Percentiles rank a stretch among this genome's conserved stretches.
phyloP scores from a whole-genome alignment of 2,888 invertebrate genomes.

The Ecliptopera silaceata region DNA sequence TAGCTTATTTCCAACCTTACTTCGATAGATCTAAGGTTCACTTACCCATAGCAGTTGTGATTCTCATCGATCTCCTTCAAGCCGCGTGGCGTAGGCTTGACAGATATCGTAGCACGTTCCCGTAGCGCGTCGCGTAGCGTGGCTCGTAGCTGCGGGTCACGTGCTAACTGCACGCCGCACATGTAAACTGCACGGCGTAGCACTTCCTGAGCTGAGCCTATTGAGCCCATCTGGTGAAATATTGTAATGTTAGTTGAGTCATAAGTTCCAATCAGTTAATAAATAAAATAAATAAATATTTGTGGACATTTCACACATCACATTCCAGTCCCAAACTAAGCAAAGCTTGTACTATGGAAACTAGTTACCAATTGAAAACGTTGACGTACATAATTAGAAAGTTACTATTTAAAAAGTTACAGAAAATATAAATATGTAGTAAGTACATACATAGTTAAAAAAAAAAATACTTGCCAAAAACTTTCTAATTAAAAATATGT shows the following conservation, averaged over 20 bases:
- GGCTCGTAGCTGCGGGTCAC: slow-evolving; percentile 94
- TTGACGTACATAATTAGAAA: too few relatives aligned
- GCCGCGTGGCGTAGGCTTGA: slow-evolving; percentile 94
- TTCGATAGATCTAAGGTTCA: neutral
- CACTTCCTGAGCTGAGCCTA: slow-evolving; percentile 88
- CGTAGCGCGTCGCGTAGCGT: slow-evolving; percentile 93
- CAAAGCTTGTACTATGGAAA: too few relatives aligned
- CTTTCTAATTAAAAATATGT: too few relatives aligned
- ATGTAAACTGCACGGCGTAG: slow-evolving; percentile 96
- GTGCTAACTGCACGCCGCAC: slow-evolving; percentile 96
- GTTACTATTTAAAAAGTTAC: too few relatives aligned
- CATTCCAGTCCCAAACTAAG: too few relatives aligned
- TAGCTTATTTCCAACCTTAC: neutral
- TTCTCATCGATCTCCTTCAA: slow-evolving; percentile 97
- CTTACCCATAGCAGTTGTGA: slow-evolving; percentile 87
- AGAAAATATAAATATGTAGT: too few relatives aligned
- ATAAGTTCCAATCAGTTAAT: too few relatives aligned
- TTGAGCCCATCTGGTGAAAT: slow-evolving; percentile 48
- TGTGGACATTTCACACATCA: too few relatives aligned
- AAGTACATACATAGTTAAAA: too few relatives aligned
- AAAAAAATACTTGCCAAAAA: too few relatives aligned
- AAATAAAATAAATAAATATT: too few relatives aligned
- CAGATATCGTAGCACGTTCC: slow-evolving; percentile 92
- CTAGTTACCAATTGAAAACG: too few relatives aligned
- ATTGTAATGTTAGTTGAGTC: neutral